phyloP scores from a whole-genome alignment of 2,888 invertebrate genomes.

The Drosophila vallismaia region DNA sequence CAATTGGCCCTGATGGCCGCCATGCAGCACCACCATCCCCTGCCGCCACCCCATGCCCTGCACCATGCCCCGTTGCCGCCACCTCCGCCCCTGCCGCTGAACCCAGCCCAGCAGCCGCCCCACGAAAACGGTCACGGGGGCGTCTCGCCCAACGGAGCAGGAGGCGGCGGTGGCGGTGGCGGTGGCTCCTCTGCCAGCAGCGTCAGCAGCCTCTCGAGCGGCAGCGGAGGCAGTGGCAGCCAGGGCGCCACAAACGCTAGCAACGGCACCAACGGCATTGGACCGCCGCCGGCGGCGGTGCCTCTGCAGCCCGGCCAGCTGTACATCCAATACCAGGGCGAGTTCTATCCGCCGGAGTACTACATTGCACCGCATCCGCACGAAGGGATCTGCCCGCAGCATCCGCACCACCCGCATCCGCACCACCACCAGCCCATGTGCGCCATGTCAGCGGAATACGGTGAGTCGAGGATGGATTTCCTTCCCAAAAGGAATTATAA shows the following conservation, averaged over 20 bases:
- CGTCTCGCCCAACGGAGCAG: conserved; percentile 49
- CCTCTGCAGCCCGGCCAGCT: conserved; percentile 78
- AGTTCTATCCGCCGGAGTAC: conserved; percentile 83
- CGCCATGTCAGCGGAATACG: conserved; percentile 90
- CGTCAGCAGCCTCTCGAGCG: conserved; percentile 72
- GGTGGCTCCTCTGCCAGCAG: conserved; percentile 74
- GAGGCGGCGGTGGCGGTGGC: conserved; percentile 39
- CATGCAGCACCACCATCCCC: conserved; percentile 80
- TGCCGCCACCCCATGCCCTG: conserved; percentile 52
- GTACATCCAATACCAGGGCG: conserved; percentile 83
- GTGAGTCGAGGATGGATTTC: conserved; percentile 84
- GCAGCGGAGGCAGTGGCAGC: conserved; percentile 57
- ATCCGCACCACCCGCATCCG: conserved; percentile 80
- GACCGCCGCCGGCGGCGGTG: conserved; percentile 53
- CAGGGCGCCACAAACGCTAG: conserved; percentile 52
- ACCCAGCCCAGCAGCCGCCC: conserved; percentile 52
- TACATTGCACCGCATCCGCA: conserved; percentile 83
- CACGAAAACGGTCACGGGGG: conserved; percentile 74
- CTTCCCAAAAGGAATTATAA: neutral
- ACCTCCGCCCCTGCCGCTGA: conserved; percentile 32
- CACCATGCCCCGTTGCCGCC: conserved; percentile 46
- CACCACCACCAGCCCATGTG: conserved; percentile 87
- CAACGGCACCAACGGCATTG: conserved; percentile 73
- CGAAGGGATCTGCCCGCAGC: conserved; percentile 86
- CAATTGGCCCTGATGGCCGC: conserved; percentile 82